Evolutionary conservation across 2,888 invertebrate species (phyloP).

Genomic region (Dryococelus australis): DNA sequence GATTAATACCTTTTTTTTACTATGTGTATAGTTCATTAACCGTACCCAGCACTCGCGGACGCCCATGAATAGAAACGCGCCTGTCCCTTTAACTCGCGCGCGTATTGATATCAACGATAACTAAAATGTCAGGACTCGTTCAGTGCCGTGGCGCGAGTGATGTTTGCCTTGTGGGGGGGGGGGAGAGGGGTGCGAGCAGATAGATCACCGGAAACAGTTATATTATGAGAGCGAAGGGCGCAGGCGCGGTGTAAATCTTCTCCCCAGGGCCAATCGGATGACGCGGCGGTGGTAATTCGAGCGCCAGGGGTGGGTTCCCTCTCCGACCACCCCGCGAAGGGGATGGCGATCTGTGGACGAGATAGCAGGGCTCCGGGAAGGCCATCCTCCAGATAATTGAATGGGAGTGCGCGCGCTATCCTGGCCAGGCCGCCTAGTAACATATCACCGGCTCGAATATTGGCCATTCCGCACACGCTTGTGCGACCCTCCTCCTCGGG

Average conservation of each 20-base stretch:
- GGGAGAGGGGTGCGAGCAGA: neutral
- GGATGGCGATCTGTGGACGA: neutral
- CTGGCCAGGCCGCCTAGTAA: neutral
- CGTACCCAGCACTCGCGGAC: neutral
- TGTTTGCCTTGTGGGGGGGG: neutral
- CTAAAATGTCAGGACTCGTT: neutral
- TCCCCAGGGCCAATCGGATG: neutral
- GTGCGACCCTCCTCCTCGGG: neutral
- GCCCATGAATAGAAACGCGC: neutral
- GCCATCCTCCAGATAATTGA: neutral
- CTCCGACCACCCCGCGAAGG: neutral
- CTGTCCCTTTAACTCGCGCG: neutral
- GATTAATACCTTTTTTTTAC: neutral
- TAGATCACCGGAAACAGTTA: constrained; percentile 16
- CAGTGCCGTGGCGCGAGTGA: no score
- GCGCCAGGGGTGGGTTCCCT: neutral
- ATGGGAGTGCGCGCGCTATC: neutral
- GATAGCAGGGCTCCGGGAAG: neutral
- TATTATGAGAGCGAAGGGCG: neutral
- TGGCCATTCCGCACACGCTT: constrained; percentile 23
- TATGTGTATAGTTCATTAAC: neutral
- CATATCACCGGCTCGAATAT: neutral
- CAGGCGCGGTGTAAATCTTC: neutral
- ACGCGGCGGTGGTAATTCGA: neutral
- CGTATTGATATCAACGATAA: neutral